A percentile compares a stretch with the other conserved stretches of the same genome.
Conservation (phyloP, 2,797 vertebrate genomes). For the Pogonophryne albipinna region DNA sequence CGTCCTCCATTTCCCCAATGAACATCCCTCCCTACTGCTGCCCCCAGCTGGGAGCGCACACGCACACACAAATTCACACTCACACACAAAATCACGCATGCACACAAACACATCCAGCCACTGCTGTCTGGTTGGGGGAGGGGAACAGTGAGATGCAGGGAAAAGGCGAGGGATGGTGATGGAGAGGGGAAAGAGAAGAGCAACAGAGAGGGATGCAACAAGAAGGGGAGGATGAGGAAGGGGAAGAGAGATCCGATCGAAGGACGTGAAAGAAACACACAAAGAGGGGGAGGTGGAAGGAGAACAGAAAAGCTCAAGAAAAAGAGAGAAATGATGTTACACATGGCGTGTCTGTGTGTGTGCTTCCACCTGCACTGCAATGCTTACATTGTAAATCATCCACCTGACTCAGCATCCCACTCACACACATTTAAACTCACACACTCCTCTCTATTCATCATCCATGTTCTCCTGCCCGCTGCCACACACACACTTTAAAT, state of each 20-base stretch:
- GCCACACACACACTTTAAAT: slow-evolving; percentile 44
- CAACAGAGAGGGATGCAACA: slow-evolving; percentile 47
- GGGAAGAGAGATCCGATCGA: background rate
- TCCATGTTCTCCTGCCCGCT: slow-evolving; percentile 22
- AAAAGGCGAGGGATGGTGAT: slow-evolving; percentile 73
- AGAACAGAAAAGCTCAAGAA: slow-evolving; percentile 22
- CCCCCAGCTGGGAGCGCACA: slow-evolving; percentile 74
- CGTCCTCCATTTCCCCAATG: slow-evolving; percentile 82
- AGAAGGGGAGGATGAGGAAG: slow-evolving; percentile 41
- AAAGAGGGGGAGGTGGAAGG: background rate
- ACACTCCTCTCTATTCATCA: slow-evolving; percentile 51
- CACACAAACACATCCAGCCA: slow-evolving; percentile 38
- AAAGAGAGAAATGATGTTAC: slow-evolving; percentile 29
- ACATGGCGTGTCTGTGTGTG: slow-evolving; percentile 29
- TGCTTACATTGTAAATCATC: slow-evolving; percentile 61
- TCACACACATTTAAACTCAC: slow-evolving; percentile 9
- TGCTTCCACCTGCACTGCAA: slow-evolving; percentile 52
- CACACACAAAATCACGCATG: slow-evolving; percentile 28
- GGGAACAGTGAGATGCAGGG: slow-evolving; percentile 70
- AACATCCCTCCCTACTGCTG: slow-evolving; percentile 82
- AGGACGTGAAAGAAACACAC: slow-evolving; percentile 2
- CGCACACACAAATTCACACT: slow-evolving; percentile 30
- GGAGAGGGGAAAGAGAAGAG: slow-evolving; percentile 60
- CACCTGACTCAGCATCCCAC: slow-evolving; percentile 74
- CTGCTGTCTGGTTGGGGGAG: slow-evolving; percentile 78